Conservation (phyloP, 2,113 vertebrate genomes). For the Neodon shergylaensis region DNA sequence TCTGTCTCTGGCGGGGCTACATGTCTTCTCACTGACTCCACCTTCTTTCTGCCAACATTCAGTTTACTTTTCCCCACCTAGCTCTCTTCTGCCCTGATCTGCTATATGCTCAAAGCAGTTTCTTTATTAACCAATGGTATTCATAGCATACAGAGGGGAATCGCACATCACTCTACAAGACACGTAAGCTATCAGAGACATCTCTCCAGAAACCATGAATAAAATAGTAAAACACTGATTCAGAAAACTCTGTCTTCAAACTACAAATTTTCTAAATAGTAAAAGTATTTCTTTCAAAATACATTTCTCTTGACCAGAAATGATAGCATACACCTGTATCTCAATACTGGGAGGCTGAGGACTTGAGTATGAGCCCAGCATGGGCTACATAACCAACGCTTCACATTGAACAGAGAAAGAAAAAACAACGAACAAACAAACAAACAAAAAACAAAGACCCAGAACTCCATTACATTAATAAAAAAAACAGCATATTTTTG, state of each 20-base stretch:
- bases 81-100: too few species aligned
- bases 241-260: constrained; percentile 18
- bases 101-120: too few species aligned
- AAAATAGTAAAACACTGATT: constrained; percentile 11
- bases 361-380: not conserved
- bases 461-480: not conserved
- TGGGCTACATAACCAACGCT: not conserved
- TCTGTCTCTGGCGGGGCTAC: too few species aligned
- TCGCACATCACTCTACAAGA: not conserved
- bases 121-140: too few species aligned
- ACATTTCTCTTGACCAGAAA: not conserved
- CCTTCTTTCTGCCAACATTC: too few species aligned
- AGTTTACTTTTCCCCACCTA: too few species aligned
- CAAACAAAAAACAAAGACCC: not conserved
- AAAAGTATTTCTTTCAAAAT: constrained; percentile 27
- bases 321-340: not conserved
- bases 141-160: too few species aligned
- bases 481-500: constrained; percentile 23
- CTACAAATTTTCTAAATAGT: constrained; percentile 13
- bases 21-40: too few species aligned
- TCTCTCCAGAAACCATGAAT: not conserved
- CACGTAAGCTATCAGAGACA: not conserved
- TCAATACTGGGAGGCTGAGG: not conserved
- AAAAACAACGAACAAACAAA: too few species aligned
- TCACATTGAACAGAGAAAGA: not conserved